Evolutionary conservation across 35 echinoderm and acorn worm species (phyloP).

Genomic region (Heliocidaris erythrogramma): DNA sequence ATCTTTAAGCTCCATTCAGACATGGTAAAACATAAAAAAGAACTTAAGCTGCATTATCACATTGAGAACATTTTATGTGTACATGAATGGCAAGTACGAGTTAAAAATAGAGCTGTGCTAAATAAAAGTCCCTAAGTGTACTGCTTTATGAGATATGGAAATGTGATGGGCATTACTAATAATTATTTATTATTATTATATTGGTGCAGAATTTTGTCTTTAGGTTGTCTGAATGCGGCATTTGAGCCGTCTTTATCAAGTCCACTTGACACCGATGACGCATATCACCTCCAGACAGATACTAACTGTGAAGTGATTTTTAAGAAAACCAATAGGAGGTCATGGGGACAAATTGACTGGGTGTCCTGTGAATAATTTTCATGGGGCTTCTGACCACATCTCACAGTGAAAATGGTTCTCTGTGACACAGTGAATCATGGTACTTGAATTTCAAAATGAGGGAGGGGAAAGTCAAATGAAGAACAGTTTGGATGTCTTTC

Average conservation of each 20-base stretch:
- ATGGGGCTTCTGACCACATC: background rate
- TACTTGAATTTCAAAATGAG: background rate
- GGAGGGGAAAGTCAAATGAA: background rate
- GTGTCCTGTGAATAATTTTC: background rate
- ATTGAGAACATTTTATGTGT: too few relatives aligned
- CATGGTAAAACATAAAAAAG: too few relatives aligned
- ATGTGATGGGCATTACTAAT: too few relatives aligned
- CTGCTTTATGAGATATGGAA: too few relatives aligned
- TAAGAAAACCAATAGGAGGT: background rate
- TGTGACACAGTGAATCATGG: background rate
- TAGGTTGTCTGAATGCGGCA: too few relatives aligned
- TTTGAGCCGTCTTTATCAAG: background rate
- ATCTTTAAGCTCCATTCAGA: too few relatives aligned
- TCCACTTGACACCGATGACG: background rate
- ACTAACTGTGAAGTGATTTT: conserved; percentile 10
- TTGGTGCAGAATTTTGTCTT: too few relatives aligned
- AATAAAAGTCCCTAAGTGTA: too few relatives aligned
- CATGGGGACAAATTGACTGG: background rate
- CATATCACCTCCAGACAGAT: background rate
- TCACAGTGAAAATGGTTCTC: background rate
- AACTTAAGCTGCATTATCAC: too few relatives aligned
- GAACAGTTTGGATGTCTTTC: background rate
- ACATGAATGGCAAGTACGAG: too few relatives aligned
- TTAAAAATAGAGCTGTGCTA: too few relatives aligned
- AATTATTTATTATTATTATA: too few relatives aligned